Conservation (phyloP, 2,888 invertebrate genomes). For the Patella caerulea region DNA sequence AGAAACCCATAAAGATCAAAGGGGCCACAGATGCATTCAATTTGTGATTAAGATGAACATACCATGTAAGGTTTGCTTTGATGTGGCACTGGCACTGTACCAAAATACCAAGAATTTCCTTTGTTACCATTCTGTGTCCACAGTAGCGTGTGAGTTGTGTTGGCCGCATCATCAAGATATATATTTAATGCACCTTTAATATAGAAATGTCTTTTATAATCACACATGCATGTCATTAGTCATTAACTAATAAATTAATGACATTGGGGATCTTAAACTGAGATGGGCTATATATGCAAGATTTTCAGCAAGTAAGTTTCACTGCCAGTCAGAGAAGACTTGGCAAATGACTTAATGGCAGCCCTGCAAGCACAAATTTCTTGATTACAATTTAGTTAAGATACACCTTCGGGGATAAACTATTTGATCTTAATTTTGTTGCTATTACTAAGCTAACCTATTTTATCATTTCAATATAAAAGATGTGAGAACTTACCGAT, state of each 20-base stretch:
- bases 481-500: constrained; percentile 41
- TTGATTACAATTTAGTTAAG: too few species aligned
- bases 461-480: too few species aligned
- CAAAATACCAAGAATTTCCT: constrained; percentile 59
- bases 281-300: too few species aligned
- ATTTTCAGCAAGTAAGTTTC: too few species aligned
- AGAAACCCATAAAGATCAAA: neutral
- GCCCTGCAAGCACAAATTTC: too few species aligned
- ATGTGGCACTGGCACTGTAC: constrained; percentile 48
- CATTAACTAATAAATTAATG: neutral
- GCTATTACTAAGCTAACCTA: too few species aligned
- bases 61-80: constrained; percentile 40
- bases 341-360: too few species aligned
- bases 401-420: too few species aligned
- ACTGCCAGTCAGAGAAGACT: too few species aligned
- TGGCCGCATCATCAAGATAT: constrained; percentile 42
- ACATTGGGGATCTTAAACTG: neutral
- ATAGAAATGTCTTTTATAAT: constrained; percentile 8
- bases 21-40: neutral
- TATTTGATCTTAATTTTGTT: too few species aligned
- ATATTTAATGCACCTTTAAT: constrained; percentile 53
- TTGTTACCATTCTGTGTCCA: constrained; percentile 51
- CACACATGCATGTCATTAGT: neutral
- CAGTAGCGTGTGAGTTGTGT: constrained; percentile 25
- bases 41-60: constrained; percentile 5